Percentiles rank a stretch among this genome's conserved stretches.
Conservation (phyloP, 2,888 invertebrate genomes). For the Heliconius ismenius region DNA sequence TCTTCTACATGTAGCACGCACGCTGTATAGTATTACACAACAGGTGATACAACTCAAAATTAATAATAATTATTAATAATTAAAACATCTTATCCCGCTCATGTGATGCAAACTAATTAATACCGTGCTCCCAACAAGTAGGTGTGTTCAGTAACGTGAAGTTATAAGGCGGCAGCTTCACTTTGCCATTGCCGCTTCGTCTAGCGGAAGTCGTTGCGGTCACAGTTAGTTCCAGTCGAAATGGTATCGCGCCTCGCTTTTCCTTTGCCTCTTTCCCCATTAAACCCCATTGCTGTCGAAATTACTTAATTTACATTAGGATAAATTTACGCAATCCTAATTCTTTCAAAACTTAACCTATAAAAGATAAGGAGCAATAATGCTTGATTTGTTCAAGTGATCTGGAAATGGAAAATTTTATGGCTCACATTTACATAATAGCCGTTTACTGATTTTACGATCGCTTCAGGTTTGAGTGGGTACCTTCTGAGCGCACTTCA, state of each 20-base stretch:
- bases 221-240: conserved; percentile 74
- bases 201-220: conserved; percentile 65
- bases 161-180: conserved; percentile 54
- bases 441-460: conserved; percentile 46
- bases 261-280: conserved; percentile 61
- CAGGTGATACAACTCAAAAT: conserved; percentile 36
- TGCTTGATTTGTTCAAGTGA: conserved; percentile 44
- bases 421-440: conserved; percentile 46
- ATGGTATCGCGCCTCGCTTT: conserved; percentile 59
- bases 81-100: conserved; percentile 34
- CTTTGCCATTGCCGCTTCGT: conserved; percentile 52
- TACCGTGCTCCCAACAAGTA: conserved; percentile 43
- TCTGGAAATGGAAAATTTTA: conserved; percentile 46
- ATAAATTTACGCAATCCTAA: conserved; percentile 63
- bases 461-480: conserved; percentile 41
- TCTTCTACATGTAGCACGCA: not conserved
- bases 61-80: conserved; percentile 35
- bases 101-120: conserved; percentile 42
- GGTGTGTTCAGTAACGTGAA: conserved; percentile 52
- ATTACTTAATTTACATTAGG: conserved; percentile 71
- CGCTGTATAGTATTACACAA: conserved; percentile 19
- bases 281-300: conserved; percentile 71
- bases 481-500: conserved; percentile 39
- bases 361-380: conserved; percentile 34
- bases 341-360: conserved; percentile 49